Conservation (phyloP, 2,113 vertebrate species). For the Brevimyrus niger region DNA sequence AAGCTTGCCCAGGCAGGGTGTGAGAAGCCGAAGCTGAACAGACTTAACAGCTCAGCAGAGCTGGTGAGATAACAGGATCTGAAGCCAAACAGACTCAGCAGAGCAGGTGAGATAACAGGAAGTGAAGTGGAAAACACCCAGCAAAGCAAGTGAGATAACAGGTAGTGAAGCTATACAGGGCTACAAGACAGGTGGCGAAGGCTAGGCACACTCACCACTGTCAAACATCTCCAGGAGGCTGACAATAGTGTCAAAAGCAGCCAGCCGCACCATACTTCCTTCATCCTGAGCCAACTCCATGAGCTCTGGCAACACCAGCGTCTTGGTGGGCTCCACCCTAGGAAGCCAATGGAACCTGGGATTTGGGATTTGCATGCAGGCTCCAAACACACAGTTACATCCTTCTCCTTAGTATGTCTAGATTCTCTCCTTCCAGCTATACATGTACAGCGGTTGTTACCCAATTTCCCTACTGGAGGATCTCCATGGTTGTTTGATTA, state of each 20-base stretch:
- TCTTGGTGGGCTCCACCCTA: slow-evolving; percentile 80
- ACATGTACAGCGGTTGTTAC: not conserved
- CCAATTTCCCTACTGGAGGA: not conserved
- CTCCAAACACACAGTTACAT: not conserved
- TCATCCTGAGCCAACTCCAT: slow-evolving; percentile 80
- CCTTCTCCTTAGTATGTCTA: not conserved
- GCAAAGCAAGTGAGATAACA: not conserved
- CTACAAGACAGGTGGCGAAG: not conserved
- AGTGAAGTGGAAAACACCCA: not conserved
- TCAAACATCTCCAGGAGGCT: slow-evolving; percentile 83
- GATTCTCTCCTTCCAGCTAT: not conserved
- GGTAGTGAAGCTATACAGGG: not conserved
- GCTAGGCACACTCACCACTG: slow-evolving; percentile 57
- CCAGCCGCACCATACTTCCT: slow-evolving; percentile 75
- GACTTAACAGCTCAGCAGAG: not conserved
- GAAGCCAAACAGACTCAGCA: not conserved
- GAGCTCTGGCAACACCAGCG: slow-evolving; percentile 78
- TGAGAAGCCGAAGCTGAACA: not conserved
- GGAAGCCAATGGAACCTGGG: slow-evolving; percentile 11
- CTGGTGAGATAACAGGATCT: not conserved
- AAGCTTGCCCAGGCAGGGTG: not conserved
- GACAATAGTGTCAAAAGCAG: slow-evolving; percentile 85
- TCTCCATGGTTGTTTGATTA: not conserved
- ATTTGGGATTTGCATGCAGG: not conserved
- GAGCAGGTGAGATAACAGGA: not conserved